Percentiles rank a stretch among this genome's conserved stretches.
phyloP scores from a whole-genome alignment of 1,140 invertebrate genomes.

The Contarinia nasturtii region DNA sequence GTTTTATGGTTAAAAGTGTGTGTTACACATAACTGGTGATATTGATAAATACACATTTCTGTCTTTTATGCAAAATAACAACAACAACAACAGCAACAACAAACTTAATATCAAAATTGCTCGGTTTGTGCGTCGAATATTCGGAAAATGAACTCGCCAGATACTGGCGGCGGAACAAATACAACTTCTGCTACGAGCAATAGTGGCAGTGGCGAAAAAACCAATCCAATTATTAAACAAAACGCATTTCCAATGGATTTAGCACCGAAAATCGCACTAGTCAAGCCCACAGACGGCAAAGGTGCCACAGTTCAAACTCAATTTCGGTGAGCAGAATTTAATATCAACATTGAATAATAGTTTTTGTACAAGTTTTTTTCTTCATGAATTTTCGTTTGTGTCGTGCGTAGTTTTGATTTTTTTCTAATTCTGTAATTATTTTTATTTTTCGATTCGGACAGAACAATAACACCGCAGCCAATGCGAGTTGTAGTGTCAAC shows the following conservation, averaged over 20 bases:
- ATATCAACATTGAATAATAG: too few relatives aligned
- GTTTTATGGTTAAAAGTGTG: too few relatives aligned
- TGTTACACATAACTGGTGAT: too few relatives aligned
- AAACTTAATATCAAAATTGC: too few relatives aligned
- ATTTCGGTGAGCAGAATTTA: neutral
- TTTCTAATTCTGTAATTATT: neutral
- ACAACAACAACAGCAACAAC: too few relatives aligned
- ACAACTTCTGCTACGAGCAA: too few relatives aligned
- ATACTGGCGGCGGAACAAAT: too few relatives aligned
- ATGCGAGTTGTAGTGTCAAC: neutral
- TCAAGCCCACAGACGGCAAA: neutral
- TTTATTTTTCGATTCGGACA: neutral
- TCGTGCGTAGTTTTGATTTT: neutral
- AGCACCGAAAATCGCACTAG: neutral
- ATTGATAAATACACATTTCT: too few relatives aligned
- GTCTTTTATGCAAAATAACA: too few relatives aligned
- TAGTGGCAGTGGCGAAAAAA: too few relatives aligned
- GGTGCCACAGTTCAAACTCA: neutral
- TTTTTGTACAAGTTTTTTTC: neutral
- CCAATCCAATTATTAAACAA: neutral
- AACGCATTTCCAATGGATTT: constrained; percentile 2
- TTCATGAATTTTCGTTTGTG: neutral
- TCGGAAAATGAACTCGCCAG: too few relatives aligned
- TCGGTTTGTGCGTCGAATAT: too few relatives aligned
- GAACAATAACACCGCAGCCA: neutral